These are phyloP conservation scores for Resseliella maxima DNA, from an alignment of 2,888 invertebrate genomes.

Conservation along the genomic window DNA sequence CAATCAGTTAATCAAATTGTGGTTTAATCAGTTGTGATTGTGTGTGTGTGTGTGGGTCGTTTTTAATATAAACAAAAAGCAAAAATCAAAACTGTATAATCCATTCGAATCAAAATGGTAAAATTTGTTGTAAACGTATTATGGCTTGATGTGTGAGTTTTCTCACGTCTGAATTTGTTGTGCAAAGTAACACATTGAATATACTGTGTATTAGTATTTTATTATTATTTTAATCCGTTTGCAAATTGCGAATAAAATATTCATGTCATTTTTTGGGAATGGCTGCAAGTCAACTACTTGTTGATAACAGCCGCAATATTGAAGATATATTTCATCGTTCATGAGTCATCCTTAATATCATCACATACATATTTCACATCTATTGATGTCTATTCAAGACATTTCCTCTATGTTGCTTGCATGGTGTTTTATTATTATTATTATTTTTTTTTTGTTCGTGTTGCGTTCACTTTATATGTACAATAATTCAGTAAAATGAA, in stretches of 20 bases:
- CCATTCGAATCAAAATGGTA: background rate
- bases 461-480: too few relatives aligned
- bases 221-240: constrained; percentile 9
- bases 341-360: background rate
- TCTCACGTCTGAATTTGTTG: background rate
- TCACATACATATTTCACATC: background rate
- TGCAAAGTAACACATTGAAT: background rate
- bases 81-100: background rate
- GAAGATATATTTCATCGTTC: background rate
- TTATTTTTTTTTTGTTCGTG: too few relatives aligned
- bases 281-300: background rate
- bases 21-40: too few relatives aligned
- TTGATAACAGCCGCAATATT: background rate
- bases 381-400: background rate
- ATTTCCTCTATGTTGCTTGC: background rate
- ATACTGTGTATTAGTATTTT: background rate
- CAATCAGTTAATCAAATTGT: too few relatives aligned
- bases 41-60: too few relatives aligned
- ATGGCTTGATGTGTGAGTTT: background rate
- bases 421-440: too few relatives aligned
- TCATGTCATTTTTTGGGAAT: background rate
- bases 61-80: too few relatives aligned
- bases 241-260: background rate
- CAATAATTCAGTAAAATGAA: too few relatives aligned
- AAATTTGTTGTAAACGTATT: background rate